Base-by-base conservation (phyloP, 2,888 invertebrate species). In the Heliconius sara region DNA sequence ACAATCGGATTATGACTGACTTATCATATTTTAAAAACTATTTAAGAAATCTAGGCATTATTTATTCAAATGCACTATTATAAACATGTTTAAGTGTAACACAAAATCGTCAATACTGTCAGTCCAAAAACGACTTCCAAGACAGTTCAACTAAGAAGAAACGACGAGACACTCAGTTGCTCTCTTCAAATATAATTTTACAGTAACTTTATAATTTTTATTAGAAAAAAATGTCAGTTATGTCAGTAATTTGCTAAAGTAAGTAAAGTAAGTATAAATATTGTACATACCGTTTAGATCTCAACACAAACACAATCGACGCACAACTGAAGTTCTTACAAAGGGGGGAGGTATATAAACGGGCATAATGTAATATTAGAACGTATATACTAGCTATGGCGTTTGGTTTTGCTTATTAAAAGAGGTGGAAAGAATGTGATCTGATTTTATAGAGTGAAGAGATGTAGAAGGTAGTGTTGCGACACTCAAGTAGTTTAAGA, bases 261-360 rank as follows among this genome's bases (percentile, higher is more conserved):
- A n/a, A 68, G 68, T 68, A 68, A 68, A 13, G 39, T 68, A 68
- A 68, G 68, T n/a, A 12, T 63, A 68, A 43, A 34, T 68, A n/a
- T 16, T 22, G 6, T 34, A 73, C 72, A n/a, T 57, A 73, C 72
- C 57, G 57, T n/a, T 73, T 73, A 73, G 57, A 57, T 57, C 72
- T n/a, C 72, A 57, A 73, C 72, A 73, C 72, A 57, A 30, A 57
- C 72, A 73, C 72, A 34, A n/a, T 22, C 72, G 57, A n/a, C 57
- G 57, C 22, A 34, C 52, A 30, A 73, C 72, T 73, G 72, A 57
- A 30, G 52, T 10, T 57, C 30, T 22, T 57, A 22, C 57, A 7
- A 22, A 73, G 34, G 52, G 12, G 57, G 22, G 72, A 73, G 57
- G 43, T 68, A 68, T 68, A 68, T 68, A 68, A 43, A 43, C 39